Conservation (phyloP, 2,888 invertebrate genomes). For the Ennomos erosarius region DNA sequence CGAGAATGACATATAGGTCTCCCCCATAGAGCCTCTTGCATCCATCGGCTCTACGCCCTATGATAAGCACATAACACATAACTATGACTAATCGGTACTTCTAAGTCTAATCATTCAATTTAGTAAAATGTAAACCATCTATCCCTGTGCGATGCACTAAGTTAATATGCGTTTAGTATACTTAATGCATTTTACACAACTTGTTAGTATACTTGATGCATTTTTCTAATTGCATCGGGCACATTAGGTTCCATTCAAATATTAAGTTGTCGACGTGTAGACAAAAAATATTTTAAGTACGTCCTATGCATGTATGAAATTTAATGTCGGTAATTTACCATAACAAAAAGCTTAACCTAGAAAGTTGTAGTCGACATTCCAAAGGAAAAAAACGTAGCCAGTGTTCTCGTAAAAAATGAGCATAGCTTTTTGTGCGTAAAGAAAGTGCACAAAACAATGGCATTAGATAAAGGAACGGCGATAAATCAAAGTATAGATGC, state of each 20-base stretch:
- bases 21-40: no score
- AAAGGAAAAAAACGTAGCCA: slow-evolving; percentile 14
- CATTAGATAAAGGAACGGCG: background rate
- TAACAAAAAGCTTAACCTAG: slow-evolving; percentile 34
- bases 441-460: slow-evolving; percentile 25
- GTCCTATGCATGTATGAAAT: slow-evolving; percentile 29
- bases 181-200: no score
- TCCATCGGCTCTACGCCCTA: no score
- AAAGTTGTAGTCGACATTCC: slow-evolving; percentile 24
- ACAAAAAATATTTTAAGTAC: background rate
- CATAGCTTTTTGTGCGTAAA: slow-evolving; percentile 27
- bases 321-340: slow-evolving; percentile 26
- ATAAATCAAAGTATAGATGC: slow-evolving; percentile 10
- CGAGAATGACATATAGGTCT: no score
- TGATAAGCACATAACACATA: no score
- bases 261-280: no score
- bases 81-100: no score
- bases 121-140: no score
- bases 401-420: slow-evolving; percentile 20
- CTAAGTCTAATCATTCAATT: no score
- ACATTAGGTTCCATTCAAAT: background rate
- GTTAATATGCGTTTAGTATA: no score
- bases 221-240: background rate
- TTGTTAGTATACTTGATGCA: background rate
- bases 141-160: no score